phyloP scores from a whole-genome alignment of 2,113 vertebrate genomes.

The Tachycineta bicolor region DNA sequence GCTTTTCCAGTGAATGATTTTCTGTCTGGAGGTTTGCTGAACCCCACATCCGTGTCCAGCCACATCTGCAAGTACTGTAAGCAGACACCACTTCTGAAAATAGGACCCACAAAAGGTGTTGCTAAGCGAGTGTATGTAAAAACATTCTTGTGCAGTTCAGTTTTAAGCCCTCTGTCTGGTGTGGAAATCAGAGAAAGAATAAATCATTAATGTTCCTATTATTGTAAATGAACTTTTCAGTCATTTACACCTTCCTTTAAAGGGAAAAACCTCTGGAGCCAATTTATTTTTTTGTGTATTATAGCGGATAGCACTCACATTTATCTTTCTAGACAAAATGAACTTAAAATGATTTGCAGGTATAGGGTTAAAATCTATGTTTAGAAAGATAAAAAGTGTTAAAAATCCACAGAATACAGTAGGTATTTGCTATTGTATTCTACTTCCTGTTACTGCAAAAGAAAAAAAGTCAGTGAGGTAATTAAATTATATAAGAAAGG shows the following conservation, averaged over 20 bases:
- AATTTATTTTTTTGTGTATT: background rate
- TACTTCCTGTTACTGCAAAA: background rate
- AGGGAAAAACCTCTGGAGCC: background rate
- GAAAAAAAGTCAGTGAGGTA: background rate
- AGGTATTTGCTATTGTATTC: background rate
- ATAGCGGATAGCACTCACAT: background rate
- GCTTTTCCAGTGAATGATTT: background rate
- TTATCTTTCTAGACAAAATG: background rate
- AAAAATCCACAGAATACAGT: background rate
- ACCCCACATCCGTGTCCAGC: background rate
- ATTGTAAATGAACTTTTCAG: background rate
- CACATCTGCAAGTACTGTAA: constrained; percentile 17
- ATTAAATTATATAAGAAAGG: background rate
- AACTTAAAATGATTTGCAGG: background rate
- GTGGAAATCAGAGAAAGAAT: background rate
- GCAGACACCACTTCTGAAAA: constrained; percentile 18
- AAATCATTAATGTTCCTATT: background rate
- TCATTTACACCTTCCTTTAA: background rate
- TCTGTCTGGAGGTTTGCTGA: constrained; percentile 11
- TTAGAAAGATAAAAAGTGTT: background rate
- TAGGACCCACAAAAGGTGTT: constrained; percentile 47
- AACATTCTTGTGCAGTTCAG: background rate
- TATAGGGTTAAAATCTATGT: background rate
- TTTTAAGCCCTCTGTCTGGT: background rate
- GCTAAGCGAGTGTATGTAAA: constrained; percentile 1